phyloP scores from a whole-genome alignment of 37 sponge, comb jelly and placozoan species.

The Crambe crambe region DNA sequence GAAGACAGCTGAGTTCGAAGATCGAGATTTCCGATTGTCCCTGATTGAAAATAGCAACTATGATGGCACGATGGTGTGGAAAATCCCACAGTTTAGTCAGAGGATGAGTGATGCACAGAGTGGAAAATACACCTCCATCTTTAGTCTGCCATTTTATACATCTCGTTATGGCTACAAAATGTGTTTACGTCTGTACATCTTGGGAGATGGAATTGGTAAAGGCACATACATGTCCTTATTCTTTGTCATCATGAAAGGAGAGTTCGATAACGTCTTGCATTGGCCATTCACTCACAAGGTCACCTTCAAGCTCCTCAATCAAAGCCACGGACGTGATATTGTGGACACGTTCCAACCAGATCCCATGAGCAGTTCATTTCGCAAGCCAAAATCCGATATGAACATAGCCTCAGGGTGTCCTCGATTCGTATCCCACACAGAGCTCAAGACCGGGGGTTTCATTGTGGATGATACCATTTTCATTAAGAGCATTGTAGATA shows the following conservation, averaged over 20 bases:
- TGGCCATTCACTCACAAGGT: constrained; percentile 83
- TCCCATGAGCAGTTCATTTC: constrained; percentile 71
- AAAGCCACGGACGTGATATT: constrained; percentile 45
- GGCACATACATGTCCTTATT: constrained; percentile 74
- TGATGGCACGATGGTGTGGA: constrained; percentile 78
- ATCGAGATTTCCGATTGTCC: constrained; percentile 71
- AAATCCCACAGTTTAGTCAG: constrained; percentile 70
- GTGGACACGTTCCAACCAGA: constrained; percentile 81
- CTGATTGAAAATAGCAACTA: constrained; percentile 68
- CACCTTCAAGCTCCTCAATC: constrained; percentile 79
- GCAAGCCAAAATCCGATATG: constrained; percentile 78
- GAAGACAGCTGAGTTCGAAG: constrained; percentile 61
- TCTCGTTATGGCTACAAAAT: constrained; percentile 85
- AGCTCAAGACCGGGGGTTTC: constrained; percentile 57
- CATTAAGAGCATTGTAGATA: constrained; percentile 61
- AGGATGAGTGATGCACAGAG: constrained; percentile 64
- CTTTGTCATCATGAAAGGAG: constrained; percentile 80
- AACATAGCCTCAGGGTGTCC: constrained; percentile 80
- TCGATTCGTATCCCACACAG: constrained; percentile 46
- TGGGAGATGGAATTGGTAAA: constrained; percentile 84
- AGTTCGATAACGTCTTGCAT: constrained; percentile 79
- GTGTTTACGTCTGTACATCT: constrained; percentile 79
- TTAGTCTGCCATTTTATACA: constrained; percentile 78
- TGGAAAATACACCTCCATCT: constrained; percentile 80
- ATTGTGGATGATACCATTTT: constrained; percentile 71